Evolutionary conservation across 53 echinoderm and acorn worm species (phyloP), one percentile per base, ranked within the genome.

Genomic region (Paelopatides confundens): DNA sequence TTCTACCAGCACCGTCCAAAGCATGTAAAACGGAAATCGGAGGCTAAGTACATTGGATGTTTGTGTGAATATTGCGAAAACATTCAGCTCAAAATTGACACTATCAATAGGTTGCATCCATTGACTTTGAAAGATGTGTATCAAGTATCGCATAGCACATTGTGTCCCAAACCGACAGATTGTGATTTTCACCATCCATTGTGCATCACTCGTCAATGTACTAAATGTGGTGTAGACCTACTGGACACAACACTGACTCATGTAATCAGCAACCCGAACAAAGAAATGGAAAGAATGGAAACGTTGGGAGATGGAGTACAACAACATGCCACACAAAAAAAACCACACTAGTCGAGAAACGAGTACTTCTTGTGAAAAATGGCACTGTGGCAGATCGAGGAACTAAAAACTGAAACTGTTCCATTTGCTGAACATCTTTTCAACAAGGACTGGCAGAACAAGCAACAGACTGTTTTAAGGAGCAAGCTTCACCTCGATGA

Each of bases 1-100:
- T 93, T 93, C 67, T 91, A 85, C 51, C 52, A n/a, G 13, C 88
- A 31, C 69, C 39, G 93, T 24, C 93, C 93, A 31, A 71, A 62
- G 15, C 62, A 93, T 64, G 89, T 93, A 8, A 93, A 87, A 63
- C 53, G 63, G 3, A 81, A 47, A 31, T 26, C 33, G 37, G 63
- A 86, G 63, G 63, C 63, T 6, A 63, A 63, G 28, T 28, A 24
- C 63, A 13, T 28, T 63, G 63, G 23, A 6, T 63, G 63, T 17
- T 17, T 63, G 12, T 63, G 63, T 15, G 63, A 63, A 63, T 63
- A 63, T 17, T 63, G 63, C 28, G 63, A 63, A 15, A 63, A 63
- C 28, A 63, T 63, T 15, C 2, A 86, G 27, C 85, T 92, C 31
- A 88, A 88, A 77, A 31, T 92, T n/a, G 5, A 76, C 46, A 88